Conservation (phyloP, 2,113 vertebrate genomes). For the Cyphomyrus discorhynchus region DNA sequence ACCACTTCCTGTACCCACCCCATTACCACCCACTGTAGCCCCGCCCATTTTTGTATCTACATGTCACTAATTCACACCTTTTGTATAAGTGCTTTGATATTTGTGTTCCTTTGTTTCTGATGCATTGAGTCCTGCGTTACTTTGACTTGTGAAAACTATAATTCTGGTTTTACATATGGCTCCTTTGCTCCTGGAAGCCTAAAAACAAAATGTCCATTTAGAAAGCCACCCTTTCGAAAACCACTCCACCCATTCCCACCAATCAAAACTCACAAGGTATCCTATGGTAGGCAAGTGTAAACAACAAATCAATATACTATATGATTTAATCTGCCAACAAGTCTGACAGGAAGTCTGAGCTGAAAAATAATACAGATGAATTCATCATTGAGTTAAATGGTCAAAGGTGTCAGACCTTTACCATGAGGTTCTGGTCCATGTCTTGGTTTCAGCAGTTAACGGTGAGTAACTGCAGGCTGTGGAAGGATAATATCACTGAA, state of each 20-base stretch:
- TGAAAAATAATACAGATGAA: not conserved
- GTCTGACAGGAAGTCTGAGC: not conserved
- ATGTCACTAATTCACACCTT: not conserved
- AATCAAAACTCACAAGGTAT: not conserved
- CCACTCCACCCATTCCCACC: not conserved
- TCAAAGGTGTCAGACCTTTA: not conserved
- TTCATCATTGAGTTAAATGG: not conserved
- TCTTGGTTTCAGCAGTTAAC: not conserved
- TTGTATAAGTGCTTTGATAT: not conserved
- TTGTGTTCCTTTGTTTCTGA: not conserved
- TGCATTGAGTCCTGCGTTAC: not conserved
- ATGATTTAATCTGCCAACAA: not conserved
- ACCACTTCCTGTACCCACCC: not conserved
- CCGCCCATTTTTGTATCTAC: not conserved
- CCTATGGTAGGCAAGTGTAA: not conserved
- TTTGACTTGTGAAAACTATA: not conserved
- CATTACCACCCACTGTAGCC: not conserved
- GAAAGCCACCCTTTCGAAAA: not conserved
- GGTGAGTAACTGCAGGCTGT: not conserved
- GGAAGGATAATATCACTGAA: not conserved
- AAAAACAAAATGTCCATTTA: not conserved
- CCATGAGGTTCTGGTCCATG: not conserved
- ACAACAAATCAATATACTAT: not conserved
- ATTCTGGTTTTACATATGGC: not conserved
- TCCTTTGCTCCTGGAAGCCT: not conserved